A percentile compares a stretch with the other conserved stretches of the same genome.
Conservation (phyloP, 2,888 invertebrate species). For the Micoletzkya japonica region DNA sequence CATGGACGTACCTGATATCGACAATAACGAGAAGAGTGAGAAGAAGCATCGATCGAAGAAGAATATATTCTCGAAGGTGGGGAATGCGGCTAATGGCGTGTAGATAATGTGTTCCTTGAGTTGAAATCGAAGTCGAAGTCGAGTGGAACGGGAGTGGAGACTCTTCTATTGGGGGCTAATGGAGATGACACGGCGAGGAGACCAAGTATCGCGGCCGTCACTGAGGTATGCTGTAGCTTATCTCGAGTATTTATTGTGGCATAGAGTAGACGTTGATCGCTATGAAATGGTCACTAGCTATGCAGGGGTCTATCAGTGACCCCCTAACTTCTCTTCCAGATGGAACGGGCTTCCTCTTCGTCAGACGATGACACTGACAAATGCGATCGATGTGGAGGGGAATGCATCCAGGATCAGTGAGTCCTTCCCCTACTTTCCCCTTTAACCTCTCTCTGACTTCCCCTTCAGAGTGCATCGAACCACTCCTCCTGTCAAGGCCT, state of each 20-base stretch:
- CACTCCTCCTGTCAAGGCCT: slow-evolving; percentile 93
- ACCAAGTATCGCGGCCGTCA: slow-evolving; percentile 22
- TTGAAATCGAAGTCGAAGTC: slow-evolving; percentile 16
- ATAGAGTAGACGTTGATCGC: too few relatives aligned
- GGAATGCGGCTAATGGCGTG: neutral
- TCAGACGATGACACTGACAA: slow-evolving; percentile 29
- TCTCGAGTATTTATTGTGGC: neutral
- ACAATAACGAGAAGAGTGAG: slow-evolving; percentile 32
- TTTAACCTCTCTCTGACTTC: neutral
- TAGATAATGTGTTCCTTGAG: slow-evolving; percentile 3
- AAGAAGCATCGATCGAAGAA: slow-evolving; percentile 42
- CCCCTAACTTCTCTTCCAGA: neutral
- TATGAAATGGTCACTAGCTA: too few relatives aligned
- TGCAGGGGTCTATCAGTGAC: neutral
- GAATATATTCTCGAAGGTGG: slow-evolving; percentile 22
- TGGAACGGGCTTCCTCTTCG: slow-evolving; percentile 22
- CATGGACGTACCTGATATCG: slow-evolving; percentile 64
- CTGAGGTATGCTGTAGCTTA: slow-evolving; percentile 2
- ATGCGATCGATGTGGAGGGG: slow-evolving; percentile 26
- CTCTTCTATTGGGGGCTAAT: slow-evolving; percentile 1
- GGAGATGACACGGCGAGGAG: slow-evolving; percentile 22
- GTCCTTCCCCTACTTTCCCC: neutral
- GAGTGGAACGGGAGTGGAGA: slow-evolving; percentile 6
- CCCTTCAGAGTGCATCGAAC: slow-evolving; percentile 84
- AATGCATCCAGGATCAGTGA: slow-evolving; percentile 25